phyloP scores from a whole-genome alignment of 2,888 invertebrate genomes.

The Tenthredo livida region DNA sequence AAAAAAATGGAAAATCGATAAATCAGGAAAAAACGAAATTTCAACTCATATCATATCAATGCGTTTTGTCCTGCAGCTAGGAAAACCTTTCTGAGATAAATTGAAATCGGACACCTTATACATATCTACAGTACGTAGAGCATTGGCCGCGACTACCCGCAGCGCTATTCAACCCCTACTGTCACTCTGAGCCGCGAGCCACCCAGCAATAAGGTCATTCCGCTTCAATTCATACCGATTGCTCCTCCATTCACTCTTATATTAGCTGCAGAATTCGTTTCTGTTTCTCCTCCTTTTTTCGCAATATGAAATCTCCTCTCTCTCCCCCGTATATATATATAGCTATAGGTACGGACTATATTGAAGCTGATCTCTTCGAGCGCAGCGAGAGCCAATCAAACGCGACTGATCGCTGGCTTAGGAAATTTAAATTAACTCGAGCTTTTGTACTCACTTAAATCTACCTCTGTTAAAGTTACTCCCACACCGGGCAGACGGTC shows the following conservation, averaged over 20 bases:
- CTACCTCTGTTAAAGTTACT: background rate
- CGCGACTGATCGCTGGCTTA: slow-evolving; percentile 16
- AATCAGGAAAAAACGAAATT: background rate
- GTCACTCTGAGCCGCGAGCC: slow-evolving; percentile 51
- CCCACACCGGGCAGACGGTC: background rate
- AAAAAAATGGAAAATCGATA: background rate
- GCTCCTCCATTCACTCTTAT: slow-evolving; percentile 68
- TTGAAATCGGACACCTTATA: slow-evolving; percentile 31
- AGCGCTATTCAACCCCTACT: slow-evolving; percentile 35
- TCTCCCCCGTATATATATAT: slow-evolving; percentile 49
- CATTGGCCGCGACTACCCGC: slow-evolving; percentile 21
- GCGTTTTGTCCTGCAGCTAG: background rate
- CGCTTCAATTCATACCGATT: slow-evolving; percentile 72
- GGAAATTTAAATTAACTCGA: slow-evolving; percentile 42
- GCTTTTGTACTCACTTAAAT: slow-evolving; percentile 8
- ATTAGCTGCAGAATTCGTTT: slow-evolving; percentile 71
- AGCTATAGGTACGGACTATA: slow-evolving; percentile 60
- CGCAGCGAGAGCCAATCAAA: background rate
- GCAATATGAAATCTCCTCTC: slow-evolving; percentile 42
- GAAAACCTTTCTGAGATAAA: background rate
- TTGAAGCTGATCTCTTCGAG: slow-evolving; percentile 55
- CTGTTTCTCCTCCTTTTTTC: slow-evolving; percentile 58
- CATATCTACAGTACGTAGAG: background rate
- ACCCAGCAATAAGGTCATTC: slow-evolving; percentile 71
- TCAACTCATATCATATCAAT: background rate